A percentile compares a stretch with the other conserved stretches of the same genome.
Evolutionary conservation across 1,140 invertebrate genomes (phyloP).

Genomic region (Lordiphosa stackelbergi): DNA sequence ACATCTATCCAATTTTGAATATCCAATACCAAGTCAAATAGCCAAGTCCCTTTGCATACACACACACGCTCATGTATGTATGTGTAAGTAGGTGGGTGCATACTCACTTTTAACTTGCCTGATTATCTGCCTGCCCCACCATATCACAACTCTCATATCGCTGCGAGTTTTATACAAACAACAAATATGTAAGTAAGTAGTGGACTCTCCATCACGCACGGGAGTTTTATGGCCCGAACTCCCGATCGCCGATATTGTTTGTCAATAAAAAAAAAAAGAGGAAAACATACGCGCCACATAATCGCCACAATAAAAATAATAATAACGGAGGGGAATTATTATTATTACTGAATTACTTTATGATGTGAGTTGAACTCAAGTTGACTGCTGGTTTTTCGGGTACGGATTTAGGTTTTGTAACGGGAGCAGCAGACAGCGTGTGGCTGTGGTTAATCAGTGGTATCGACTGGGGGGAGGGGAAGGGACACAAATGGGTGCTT

Average conservation of each 20-base stretch:
- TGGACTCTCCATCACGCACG: conserved; percentile 12
- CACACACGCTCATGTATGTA: too few relatives aligned
- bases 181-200: conserved; percentile 29
- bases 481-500: not conserved
- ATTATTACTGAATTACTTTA: conserved; percentile 51
- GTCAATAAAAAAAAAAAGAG: conserved; percentile 61
- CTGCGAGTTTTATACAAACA: conserved; percentile 50
- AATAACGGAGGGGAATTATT: conserved; percentile 11
- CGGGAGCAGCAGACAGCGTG: too few relatives aligned
- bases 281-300: conserved; percentile 67
- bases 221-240: conserved; percentile 51
- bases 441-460: not conserved
- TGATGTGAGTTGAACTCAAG: conserved; percentile 15
- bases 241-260: conserved; percentile 51
- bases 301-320: conserved; percentile 33
- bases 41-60: too few relatives aligned
- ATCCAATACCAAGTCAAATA: too few relatives aligned
- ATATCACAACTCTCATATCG: conserved; percentile 51
- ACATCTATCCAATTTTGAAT: too few relatives aligned
- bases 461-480: not conserved
- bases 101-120: too few relatives aligned
- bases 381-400: conserved; percentile 7
- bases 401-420: conserved; percentile 2
- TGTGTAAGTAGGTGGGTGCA: too few relatives aligned
- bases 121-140: too few relatives aligned